Base-by-base conservation (phyloP, 2,888 invertebrate genomes). In the Chironomus tentans region DNA sequence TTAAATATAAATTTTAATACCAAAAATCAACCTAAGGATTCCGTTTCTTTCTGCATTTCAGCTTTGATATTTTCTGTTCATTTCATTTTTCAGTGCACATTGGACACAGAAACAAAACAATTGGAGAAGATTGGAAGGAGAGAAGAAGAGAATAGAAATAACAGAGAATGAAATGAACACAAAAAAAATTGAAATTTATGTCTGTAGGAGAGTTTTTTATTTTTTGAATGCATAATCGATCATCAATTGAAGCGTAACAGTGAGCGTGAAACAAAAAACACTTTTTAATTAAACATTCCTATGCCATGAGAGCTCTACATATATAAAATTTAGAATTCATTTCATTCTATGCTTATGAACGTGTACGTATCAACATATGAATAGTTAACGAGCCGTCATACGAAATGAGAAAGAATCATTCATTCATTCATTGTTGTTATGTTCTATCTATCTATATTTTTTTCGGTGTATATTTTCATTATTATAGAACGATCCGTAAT, bases 261-360 rank as follows among this genome's bases (percentile, higher is more conserved):
- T 62, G 62, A 72, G 62, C 28, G 61, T 61, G 28, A 65, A 65
- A 65, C 65, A 61, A 72, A 61, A 75, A 68, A 56, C 73, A 73
- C 50, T 73, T 73, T 75, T 75, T 75, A 75, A 75, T 75, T 75
- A 75, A 75, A 75, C 68, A 75, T 68, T 72, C 62, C 28, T 56
- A 15, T 56, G 56, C 56, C n/a, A 15, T 56, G 15, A 56, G n/a
- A 56, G n/a, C 56, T 56, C 56, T 56, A 38, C 38, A 38, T 38
- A 38, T 56, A 18, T 56, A 56, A 56, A 15, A 56, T 56, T 18
- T 56, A 56, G 56, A 56, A 56, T 56, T 18, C 56, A 56, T 18
- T 56, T 56, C 56, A 56, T 18, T 56, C 15, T 56, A 56, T 56
- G 15, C 56, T 18, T 56, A 56, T 56, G 56, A 56, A 18, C 18